Evolutionary conservation across 2,797 vertebrate species (phyloP).

Genomic region (Taeniopygia guttata): DNA sequence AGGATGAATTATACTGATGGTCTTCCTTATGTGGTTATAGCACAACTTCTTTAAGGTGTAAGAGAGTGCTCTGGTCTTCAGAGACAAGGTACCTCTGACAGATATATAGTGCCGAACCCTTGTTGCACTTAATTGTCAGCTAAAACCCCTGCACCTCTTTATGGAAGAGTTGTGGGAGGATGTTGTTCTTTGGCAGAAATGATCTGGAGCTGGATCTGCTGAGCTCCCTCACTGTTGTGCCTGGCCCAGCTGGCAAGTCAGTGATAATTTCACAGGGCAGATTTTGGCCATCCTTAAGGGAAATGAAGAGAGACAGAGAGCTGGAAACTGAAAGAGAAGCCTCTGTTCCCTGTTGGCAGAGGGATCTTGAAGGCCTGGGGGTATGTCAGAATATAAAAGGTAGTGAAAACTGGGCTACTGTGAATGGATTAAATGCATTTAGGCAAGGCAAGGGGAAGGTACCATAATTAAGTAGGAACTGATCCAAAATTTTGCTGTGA

Average conservation of each 20-base stretch:
- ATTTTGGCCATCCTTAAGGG: neutral
- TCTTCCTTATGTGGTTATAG: neutral
- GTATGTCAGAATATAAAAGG: neutral
- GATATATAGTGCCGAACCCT: neutral
- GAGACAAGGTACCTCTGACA: neutral
- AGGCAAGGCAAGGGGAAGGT: neutral
- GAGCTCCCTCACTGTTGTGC: neutral
- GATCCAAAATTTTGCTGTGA: neutral
- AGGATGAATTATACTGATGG: neutral
- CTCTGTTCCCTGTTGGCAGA: conserved; percentile 4
- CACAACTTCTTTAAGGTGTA: neutral
- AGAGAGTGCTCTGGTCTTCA: neutral
- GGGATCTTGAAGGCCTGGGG: neutral
- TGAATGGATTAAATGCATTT: neutral
- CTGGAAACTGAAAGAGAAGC: neutral
- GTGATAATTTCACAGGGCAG: neutral
- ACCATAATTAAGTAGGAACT: neutral
- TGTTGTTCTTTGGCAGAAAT: neutral
- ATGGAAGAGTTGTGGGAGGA: neutral
- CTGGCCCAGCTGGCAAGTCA: neutral
- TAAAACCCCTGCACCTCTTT: neutral
- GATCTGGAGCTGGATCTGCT: neutral
- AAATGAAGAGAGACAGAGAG: neutral
- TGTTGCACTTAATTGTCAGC: neutral
- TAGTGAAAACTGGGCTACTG: neutral